These are phyloP conservation scores for Monarcha castaneiventris DNA, from an alignment of 2,113 vertebrate genomes.

Conservation along the genomic window DNA sequence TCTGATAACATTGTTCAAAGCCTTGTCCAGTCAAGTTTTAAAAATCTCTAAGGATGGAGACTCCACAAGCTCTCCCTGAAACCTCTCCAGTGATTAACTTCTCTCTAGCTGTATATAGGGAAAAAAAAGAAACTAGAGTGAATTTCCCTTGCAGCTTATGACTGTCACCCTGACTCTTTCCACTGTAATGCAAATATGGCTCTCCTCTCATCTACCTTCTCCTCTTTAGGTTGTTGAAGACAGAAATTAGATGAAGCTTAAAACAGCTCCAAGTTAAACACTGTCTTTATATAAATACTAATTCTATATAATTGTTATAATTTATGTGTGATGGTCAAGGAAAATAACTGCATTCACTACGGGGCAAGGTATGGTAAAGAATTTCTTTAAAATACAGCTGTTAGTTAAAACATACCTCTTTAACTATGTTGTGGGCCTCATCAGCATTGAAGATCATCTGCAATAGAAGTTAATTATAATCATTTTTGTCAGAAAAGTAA, in stretches of 20 bases:
- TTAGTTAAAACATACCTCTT: slow-evolving; percentile 67
- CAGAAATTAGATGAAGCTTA: neutral
- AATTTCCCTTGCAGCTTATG: neutral
- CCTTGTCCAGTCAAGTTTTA: neutral
- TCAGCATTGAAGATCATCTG: slow-evolving; percentile 77
- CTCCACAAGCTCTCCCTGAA: neutral
- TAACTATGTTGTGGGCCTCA: slow-evolving; percentile 77
- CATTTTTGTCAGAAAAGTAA: neutral
- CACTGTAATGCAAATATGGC: neutral
- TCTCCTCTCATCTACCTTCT: neutral
- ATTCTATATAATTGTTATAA: neutral
- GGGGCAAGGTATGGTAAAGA: neutral
- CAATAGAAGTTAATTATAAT: neutral
- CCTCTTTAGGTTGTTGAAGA: neutral
- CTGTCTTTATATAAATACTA: neutral
- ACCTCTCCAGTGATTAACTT: neutral
- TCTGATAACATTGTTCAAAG: neutral
- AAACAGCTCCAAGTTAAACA: neutral
- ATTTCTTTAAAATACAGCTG: neutral
- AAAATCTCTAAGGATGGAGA: neutral
- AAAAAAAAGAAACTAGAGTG: neutral
- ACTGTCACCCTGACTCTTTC: neutral
- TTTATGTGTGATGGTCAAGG: neutral
- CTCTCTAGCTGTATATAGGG: neutral
- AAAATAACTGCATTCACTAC: neutral